phyloP scores from a whole-genome alignment of 1,140 invertebrate species.

The Melanaphis sacchari region DNA sequence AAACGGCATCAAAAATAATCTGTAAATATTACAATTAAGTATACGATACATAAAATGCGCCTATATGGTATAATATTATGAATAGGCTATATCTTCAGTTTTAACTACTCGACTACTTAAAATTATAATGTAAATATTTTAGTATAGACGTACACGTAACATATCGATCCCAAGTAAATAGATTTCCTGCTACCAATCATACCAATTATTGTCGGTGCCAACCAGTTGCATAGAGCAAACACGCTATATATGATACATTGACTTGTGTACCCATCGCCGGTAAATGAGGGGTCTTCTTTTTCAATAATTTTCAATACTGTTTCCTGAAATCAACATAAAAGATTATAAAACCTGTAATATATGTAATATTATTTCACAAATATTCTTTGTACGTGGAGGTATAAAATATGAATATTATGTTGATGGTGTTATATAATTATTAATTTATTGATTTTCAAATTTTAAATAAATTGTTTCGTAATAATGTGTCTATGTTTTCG shows the following conservation, averaged over 20 bases:
- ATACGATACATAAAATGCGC: background rate
- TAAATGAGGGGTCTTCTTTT: conserved; percentile 76
- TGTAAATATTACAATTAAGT: conserved; percentile 64
- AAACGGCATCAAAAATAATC: conserved; percentile 82
- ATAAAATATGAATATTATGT: too few species aligned
- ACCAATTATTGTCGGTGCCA: conserved; percentile 87
- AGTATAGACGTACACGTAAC: conserved; percentile 71
- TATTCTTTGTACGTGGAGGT: too few species aligned
- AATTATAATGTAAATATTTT: background rate
- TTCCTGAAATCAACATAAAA: conserved; percentile 76
- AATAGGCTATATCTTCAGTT: background rate
- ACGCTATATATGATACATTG: conserved; percentile 89
- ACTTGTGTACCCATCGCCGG: conserved; percentile 86
- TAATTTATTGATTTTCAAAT: too few species aligned
- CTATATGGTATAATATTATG: background rate
- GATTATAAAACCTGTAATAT: too few species aligned
- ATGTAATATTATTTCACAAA: too few species aligned
- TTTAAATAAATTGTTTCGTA: too few species aligned
- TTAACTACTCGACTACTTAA: too few species aligned
- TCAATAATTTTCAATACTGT: conserved; percentile 84
- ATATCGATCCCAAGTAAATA: conserved; percentile 81
- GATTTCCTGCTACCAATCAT: conserved; percentile 81
- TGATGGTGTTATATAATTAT: too few species aligned
- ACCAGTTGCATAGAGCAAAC: conserved; percentile 89
- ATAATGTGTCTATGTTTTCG: too few species aligned